phyloP scores from a whole-genome alignment of 2,888 invertebrate species.

The Drosophila kanekoi region DNA sequence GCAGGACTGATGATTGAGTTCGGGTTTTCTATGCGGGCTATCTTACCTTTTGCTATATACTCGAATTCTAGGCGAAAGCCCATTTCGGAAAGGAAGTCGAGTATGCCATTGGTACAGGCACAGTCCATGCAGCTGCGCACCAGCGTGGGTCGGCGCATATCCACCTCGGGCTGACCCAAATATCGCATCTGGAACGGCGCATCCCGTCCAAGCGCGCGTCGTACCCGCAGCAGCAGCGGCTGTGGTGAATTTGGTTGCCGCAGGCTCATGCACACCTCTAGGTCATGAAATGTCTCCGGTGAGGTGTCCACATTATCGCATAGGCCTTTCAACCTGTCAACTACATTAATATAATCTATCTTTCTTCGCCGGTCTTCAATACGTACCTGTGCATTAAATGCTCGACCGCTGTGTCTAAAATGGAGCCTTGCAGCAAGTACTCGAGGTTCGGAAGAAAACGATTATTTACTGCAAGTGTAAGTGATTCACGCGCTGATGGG shows the following conservation, averaged over 20 bases:
- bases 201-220: constrained; percentile 91
- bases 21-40: neutral
- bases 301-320: constrained; percentile 97
- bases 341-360: neutral
- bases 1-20: neutral
- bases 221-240: constrained; percentile 91
- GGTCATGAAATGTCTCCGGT: constrained; percentile 96
- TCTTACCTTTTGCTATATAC: constrained; percentile 92
- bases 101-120: constrained; percentile 94
- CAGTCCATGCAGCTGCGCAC: constrained; percentile 97
- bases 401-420: constrained; percentile 95
- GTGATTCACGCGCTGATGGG: constrained; percentile 85
- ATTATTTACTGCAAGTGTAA: constrained; percentile 91
- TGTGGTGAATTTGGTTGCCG: constrained; percentile 89
- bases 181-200: constrained; percentile 93
- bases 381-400: constrained; percentile 91
- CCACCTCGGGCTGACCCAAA: constrained; percentile 95
- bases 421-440: constrained; percentile 96
- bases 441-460: constrained; percentile 97
- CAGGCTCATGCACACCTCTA: constrained; percentile 95
- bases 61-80: constrained; percentile 97
- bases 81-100: constrained; percentile 96
- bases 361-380: no score
- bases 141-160: constrained; percentile 94
- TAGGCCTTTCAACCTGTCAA: constrained; percentile 90